These are phyloP conservation scores for Oxyruncus cristatus DNA, from an alignment of 2,113 vertebrate species.

Conservation along the genomic window DNA sequence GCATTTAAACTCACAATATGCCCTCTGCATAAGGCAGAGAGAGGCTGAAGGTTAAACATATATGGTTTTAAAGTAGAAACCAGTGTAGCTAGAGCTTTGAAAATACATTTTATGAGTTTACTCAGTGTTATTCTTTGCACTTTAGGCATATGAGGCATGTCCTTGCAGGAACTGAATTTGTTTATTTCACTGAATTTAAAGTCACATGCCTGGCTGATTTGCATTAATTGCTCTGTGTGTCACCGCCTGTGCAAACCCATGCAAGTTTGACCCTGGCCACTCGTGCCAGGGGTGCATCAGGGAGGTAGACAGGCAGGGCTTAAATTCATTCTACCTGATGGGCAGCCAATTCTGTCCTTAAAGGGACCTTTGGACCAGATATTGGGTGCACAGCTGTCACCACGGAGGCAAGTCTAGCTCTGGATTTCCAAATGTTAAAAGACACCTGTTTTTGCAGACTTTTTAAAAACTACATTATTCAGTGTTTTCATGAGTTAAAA, in stretches of 20 bases:
- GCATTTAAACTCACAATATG: neutral
- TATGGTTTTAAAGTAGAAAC: neutral
- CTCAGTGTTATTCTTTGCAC: neutral
- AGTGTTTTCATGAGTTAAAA: neutral
- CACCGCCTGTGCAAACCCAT: neutral
- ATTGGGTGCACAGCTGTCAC: neutral
- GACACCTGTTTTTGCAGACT: neutral
- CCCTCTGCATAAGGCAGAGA: neutral
- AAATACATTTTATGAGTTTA: neutral
- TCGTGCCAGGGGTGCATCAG: rapidly evolving
- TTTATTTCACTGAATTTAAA: neutral
- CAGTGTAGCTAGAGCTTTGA: neutral
- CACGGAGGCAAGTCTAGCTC: neutral
- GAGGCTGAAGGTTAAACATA: neutral
- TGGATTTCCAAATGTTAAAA: neutral
- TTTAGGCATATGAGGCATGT: neutral
- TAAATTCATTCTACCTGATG: neutral
- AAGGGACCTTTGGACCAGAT: neutral
- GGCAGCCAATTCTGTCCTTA: neutral
- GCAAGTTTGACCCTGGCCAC: neutral
- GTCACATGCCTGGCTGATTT: neutral
- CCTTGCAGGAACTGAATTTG: neutral
- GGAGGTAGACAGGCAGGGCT: neutral
- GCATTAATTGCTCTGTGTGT: neutral
- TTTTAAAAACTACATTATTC: neutral